Base-by-base conservation (phyloP, 1,140 invertebrate species). In the Glossosoma conforme region DNA sequence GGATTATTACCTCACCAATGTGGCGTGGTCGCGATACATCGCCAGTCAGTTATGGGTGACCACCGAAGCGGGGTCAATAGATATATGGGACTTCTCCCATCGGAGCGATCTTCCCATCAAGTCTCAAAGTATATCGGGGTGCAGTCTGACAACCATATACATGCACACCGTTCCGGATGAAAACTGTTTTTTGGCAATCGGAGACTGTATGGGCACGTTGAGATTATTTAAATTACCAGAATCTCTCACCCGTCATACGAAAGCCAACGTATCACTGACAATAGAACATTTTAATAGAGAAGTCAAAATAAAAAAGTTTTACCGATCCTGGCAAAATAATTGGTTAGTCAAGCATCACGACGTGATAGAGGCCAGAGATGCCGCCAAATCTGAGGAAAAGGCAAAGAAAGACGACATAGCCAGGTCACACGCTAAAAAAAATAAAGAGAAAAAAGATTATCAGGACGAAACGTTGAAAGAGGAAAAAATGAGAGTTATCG, bases 161-260 rank as follows among this genome's bases (percentile, higher is more conserved):
- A 62, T 76, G 42, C 76, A 78, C 56, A 70, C 67, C 5, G 63
- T 76, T 66, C 69, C 17, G 14, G 56, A 74, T 21, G 65, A 66
- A 3, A 67, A 74, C 57, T 76, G 77, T 58, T 69, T 78, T 8
- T 67, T 77, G 11, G 76, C 74, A 14, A 71, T 79, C 20, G 75
- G 71, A 21, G 81, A 84, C 60, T 75, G 71, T 24, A 82, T 80
- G 54, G 81, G 79, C 9, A 76, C 77, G 28, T 75, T 84, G 15
- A 70, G 79, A 49, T 73, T 81, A 62, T 80, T 80, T 36, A 67
- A 72, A 36, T 59, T 77, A 41, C 80, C 80, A 0, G 56, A 60
- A 37, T 63, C 65, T 61, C 75, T 79, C 67, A 68, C 66, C 63
- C 60, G 30, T 24, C 11, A 65, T 30, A 61, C 67, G 54, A 66